phyloP scores from a whole-genome alignment of 2,888 invertebrate genomes.

The Axea sp. region DNA sequence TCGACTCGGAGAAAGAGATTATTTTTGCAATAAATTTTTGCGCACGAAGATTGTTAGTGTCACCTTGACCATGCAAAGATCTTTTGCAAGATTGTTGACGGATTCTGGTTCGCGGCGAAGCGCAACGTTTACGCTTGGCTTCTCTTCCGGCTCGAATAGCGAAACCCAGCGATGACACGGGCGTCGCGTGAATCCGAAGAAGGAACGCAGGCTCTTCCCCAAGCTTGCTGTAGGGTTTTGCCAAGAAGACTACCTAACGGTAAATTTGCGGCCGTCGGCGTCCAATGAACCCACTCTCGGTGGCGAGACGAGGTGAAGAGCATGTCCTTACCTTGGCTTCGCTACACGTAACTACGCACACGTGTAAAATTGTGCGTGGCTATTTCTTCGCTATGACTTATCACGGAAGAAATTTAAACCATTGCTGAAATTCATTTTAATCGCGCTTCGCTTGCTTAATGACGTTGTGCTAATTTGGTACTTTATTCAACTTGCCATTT shows the following conservation, averaged over 20 bases:
- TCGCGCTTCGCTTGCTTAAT: no score
- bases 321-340: slow-evolving; percentile 65
- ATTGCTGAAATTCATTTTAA: no score
- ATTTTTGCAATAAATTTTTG: slow-evolving; percentile 14
- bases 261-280: slow-evolving; percentile 79
- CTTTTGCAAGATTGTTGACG: slow-evolving; percentile 60
- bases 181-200: slow-evolving; percentile 66
- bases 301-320: slow-evolving; percentile 65
- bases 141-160: slow-evolving; percentile 66
- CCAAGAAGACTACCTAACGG: slow-evolving; percentile 79
- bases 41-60: slow-evolving; percentile 33
- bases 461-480: no score
- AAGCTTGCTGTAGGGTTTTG: slow-evolving; percentile 74
- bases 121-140: slow-evolving; percentile 63
- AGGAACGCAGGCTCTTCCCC: slow-evolving; percentile 64
- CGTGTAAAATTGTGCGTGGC: slow-evolving; percentile 58
- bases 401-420: slow-evolving; percentile 45
- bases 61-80: slow-evolving; percentile 60
- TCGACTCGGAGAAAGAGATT: background rate
- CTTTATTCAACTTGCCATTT: no score
- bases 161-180: slow-evolving; percentile 64
- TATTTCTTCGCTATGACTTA: slow-evolving; percentile 50
- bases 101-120: slow-evolving; percentile 62
- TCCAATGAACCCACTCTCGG: slow-evolving; percentile 79
- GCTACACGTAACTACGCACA: slow-evolving; percentile 61